Evolutionary conservation across 2,113 vertebrate species (phyloP).

Genomic region (Etia nguti): DNA sequence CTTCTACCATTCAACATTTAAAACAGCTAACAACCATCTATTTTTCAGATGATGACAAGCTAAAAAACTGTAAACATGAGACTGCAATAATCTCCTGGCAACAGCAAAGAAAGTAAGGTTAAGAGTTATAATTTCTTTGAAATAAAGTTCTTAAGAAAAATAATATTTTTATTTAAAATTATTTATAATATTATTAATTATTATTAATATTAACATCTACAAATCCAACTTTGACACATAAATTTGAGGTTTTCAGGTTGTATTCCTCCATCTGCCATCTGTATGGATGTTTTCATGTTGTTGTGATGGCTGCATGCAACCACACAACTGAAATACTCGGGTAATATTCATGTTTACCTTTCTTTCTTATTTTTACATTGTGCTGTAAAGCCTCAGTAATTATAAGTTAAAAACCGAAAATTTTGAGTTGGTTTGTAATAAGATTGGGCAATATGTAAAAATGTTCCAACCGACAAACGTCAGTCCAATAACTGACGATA

Average conservation of each 20-base stretch:
- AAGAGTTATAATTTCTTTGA: background rate
- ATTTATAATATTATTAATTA: background rate
- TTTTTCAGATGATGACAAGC: background rate
- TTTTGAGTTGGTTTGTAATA: background rate
- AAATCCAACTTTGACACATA: background rate
- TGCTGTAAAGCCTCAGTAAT: background rate
- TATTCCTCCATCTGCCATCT: background rate
- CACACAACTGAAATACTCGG: background rate
- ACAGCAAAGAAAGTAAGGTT: no score
- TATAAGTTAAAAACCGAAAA: no score
- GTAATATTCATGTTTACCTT: background rate
- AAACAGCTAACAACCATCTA: background rate
- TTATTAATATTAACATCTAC: background rate
- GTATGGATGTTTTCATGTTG: constrained; percentile 37
- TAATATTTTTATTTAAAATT: background rate
- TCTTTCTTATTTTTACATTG: background rate
- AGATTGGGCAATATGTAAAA: no score
- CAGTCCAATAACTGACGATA: no score
- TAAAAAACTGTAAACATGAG: background rate
- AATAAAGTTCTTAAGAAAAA: background rate
- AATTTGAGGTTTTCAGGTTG: background rate
- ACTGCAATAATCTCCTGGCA: background rate
- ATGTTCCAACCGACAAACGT: no score
- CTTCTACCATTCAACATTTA: background rate
- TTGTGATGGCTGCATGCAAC: no score